Evolutionary conservation across 2,888 invertebrate genomes (phyloP).

Genomic region (Drosophila sordidapex): DNA sequence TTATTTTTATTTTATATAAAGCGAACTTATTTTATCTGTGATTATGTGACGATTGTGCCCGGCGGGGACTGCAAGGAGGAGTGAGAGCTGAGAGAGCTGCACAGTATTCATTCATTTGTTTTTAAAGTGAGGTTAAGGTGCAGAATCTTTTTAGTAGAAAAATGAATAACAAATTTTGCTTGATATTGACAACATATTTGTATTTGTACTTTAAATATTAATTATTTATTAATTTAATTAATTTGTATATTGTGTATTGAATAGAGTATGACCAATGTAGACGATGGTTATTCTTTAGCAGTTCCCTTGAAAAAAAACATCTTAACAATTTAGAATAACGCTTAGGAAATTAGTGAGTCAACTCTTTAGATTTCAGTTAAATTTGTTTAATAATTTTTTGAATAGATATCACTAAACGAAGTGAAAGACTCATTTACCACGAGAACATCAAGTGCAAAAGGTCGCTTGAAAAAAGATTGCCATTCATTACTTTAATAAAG

Average conservation of each 20-base stretch:
- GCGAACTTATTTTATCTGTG: not conserved
- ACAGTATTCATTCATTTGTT: not conserved
- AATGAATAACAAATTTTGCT: no score
- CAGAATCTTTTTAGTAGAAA: no score
- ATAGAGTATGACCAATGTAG: no score
- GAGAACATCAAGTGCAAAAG: not conserved
- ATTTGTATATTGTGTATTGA: no score
- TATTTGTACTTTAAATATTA: no score
- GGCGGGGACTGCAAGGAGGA: not conserved
- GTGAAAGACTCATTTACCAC: not conserved
- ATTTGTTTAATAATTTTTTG: not conserved
- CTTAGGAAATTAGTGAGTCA: not conserved
- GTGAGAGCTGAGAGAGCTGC: not conserved
- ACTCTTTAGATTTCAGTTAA: not conserved
- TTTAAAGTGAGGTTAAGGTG: no score
- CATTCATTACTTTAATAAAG: slow-evolving; percentile 25
- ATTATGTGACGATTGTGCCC: not conserved
- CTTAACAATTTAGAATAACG: no score
- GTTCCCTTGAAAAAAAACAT: no score
- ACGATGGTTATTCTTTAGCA: not conserved
- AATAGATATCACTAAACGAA: no score
- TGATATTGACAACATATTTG: no score
- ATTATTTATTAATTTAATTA: no score
- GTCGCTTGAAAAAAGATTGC: slow-evolving; percentile 5
- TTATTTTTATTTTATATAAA: not conserved